Evolutionary conservation across 2,113 vertebrate genomes (phyloP).

Genomic region (Malurus elegans): DNA sequence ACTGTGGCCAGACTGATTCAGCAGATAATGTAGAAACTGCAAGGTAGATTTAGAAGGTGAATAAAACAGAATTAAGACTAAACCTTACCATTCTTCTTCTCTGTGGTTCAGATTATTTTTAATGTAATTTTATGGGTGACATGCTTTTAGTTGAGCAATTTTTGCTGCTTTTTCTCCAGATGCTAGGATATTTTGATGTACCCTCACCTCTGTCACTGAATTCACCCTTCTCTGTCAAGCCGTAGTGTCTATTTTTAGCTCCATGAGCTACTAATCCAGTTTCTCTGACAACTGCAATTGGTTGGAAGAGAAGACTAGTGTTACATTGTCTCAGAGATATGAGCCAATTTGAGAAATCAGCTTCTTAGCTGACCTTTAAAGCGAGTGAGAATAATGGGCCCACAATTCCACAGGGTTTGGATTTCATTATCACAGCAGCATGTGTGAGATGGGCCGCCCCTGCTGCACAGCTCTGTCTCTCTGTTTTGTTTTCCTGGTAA

Average conservation of each 20-base stretch:
- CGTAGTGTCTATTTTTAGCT: conserved; percentile 20
- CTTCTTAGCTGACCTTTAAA: conserved; percentile 49
- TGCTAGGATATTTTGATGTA: not conserved
- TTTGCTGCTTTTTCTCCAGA: not conserved
- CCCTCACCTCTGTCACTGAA: not conserved
- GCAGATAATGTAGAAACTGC: not conserved
- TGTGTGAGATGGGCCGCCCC: not conserved
- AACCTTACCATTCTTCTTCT: not conserved
- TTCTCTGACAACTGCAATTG: conserved; percentile 10
- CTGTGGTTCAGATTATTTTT: not conserved
- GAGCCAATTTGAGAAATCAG: not conserved
- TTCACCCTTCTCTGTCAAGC: not conserved
- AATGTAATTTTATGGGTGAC: not conserved
- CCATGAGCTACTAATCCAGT: conserved; percentile 18
- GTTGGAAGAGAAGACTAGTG: not conserved
- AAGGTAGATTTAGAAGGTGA: not conserved
- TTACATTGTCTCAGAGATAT: not conserved
- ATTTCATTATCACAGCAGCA: conserved; percentile 34
- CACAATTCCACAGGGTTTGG: not conserved
- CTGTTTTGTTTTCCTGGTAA: conserved; percentile 26
- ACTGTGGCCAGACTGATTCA: not conserved
- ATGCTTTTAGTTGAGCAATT: not conserved
- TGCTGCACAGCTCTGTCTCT: not conserved
- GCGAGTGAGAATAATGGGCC: not conserved
- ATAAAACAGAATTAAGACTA: not conserved